Percentiles rank a stretch among this genome's conserved stretches.
phyloP scores from a whole-genome alignment of 2,797 vertebrate species.

The Poeciliopsis paucimaculata region DNA sequence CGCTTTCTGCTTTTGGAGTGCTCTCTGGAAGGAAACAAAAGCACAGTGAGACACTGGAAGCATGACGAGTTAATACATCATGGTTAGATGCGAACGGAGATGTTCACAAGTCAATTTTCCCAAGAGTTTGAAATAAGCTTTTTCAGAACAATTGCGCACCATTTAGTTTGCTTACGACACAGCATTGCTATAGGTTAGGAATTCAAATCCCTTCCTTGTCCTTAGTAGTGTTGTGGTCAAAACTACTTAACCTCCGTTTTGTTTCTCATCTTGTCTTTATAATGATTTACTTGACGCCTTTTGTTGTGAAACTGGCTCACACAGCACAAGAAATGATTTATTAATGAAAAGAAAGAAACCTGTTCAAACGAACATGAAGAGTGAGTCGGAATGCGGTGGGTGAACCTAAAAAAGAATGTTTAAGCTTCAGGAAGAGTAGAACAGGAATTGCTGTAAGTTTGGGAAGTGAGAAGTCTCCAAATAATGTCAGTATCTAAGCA shows the following conservation, averaged over 20 bases:
- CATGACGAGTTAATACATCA: not conserved
- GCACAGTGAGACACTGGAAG: not conserved
- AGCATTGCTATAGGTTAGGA: not conserved
- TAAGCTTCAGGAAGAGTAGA: not conserved
- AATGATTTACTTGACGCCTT: not conserved
- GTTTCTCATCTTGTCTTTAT: not conserved
- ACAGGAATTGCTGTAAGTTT: not conserved
- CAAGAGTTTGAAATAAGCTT: not conserved
- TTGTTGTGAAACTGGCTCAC: not conserved
- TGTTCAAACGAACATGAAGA: not conserved
- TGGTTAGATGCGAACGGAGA: not conserved
- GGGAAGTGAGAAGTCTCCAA: not conserved
- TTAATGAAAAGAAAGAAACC: not conserved
- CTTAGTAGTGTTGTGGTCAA: not conserved
- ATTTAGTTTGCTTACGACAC: not conserved
- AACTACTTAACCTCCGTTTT: not conserved
- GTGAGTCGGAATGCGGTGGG: not conserved
- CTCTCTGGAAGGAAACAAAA: constrained; percentile 50
- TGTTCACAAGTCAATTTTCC: not conserved
- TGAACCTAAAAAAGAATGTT: not conserved
- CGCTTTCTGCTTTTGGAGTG: constrained; percentile 56
- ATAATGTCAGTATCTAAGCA: not conserved
- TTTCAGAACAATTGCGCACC: too few species aligned
- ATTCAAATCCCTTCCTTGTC: not conserved
- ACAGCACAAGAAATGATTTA: not conserved